Base-by-base conservation (phyloP, 2,797 vertebrate species). In the Cyprinodon diabolis region DNA sequence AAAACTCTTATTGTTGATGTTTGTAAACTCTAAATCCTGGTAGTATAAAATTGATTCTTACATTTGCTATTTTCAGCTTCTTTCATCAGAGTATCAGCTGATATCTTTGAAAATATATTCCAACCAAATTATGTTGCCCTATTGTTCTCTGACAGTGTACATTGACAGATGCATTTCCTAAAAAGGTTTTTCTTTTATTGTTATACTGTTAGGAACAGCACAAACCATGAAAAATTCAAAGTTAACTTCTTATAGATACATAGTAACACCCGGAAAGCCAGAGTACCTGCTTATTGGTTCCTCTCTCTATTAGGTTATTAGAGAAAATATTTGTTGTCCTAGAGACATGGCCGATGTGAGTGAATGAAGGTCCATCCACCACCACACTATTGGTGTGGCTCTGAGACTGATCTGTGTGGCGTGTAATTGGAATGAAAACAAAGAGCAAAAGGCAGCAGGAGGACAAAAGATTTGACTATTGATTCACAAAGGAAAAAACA, bases 371-470 rank as follows among this genome's bases (percentile, higher is more conserved):
- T 30, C 35, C 19, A 57, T 25, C 2, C 67, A 0, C 21, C 51
- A 40, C n/a, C 10, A 30, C 13, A 3, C 45, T 14, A 84, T 80
- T 23, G 79, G 87, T 87, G 71, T 1, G 66, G 69, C 4, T 45
- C 40, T 23, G 37, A n/a, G 72, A 72, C 73, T 1, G 54, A 79
- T 70, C 70, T 80, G 67, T 4, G 78, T 63, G 85, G 81, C 47
- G 85, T 68, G 76, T 77, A 86, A 91, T 66, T 54, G 47, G 78
- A 89, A 85, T 19, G 0, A 48, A 66, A 47, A 72, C 23, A 63
- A 63, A 9, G 71, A 63, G 1, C 7, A 58, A 4, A 74, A 74
- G 1, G 5, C 45, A 52, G 76, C 65, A 74, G 66, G 74, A 52
- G 73, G 69, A 74, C 56, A 48, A 57, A 63, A 66, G 76, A 69